Conservation (phyloP, 1,140 invertebrate species). For the Heliconius hewitsoni region DNA sequence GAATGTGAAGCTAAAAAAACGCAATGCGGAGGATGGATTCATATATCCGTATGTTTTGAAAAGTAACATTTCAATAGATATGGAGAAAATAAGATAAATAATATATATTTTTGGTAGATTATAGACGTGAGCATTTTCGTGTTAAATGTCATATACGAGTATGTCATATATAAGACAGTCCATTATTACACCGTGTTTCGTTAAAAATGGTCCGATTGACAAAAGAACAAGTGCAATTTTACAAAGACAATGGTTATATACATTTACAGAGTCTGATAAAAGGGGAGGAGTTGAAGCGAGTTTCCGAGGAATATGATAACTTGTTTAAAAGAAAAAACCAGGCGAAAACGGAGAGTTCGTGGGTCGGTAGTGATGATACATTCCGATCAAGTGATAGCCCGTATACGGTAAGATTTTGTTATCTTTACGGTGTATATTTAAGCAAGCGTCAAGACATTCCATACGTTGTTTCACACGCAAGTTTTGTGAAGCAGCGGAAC, state of each 20-base stretch:
- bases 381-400: conserved; percentile 50
- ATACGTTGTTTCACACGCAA: neutral
- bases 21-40: too few relatives aligned
- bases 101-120: neutral
- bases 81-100: neutral
- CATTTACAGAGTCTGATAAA: conserved; percentile 53
- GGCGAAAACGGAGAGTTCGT: conserved; percentile 62
- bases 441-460: too few relatives aligned
- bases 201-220: conserved; percentile 45
- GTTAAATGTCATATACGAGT: neutral
- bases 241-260: conserved; percentile 63
- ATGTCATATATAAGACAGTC: neutral
- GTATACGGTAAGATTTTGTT: conserved; percentile 51
- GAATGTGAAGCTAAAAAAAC: too few relatives aligned
- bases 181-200: neutral
- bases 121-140: neutral
- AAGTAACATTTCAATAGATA: too few relatives aligned
- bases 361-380: conserved; percentile 63
- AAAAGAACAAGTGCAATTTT: conserved; percentile 58
- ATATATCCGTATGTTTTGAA: too few relatives aligned
- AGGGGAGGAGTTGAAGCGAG: conserved; percentile 44
- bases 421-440: too few relatives aligned
- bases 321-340: conserved; percentile 63
- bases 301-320: conserved; percentile 58
- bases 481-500: neutral